These are phyloP conservation scores for Lasiurus cinereus DNA, from an alignment of 2,113 vertebrate species.

Conservation along the genomic window DNA sequence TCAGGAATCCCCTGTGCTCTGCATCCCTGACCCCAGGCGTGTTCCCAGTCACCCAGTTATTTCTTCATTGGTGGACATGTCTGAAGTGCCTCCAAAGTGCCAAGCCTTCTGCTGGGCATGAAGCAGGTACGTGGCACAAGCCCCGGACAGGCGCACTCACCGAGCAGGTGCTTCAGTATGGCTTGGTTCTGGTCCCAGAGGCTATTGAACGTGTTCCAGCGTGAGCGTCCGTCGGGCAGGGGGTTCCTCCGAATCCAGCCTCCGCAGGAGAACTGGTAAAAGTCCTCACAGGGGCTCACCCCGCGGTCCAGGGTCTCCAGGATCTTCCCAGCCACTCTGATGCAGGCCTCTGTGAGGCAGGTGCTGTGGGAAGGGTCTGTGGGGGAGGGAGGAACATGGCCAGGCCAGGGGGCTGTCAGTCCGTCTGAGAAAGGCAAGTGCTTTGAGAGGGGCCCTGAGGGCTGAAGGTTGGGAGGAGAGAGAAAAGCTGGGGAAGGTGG, in stretches of 20 bases:
- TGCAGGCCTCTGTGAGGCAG: conserved; percentile 95
- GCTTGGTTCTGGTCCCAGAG: conserved; percentile 99
- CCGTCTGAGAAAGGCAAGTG: conserved; percentile 16
- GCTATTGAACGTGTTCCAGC: conserved; percentile 99
- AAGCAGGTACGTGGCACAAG: not conserved
- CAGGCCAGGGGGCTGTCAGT: not conserved
- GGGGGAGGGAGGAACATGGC: conserved; percentile 43
- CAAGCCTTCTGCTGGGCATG: not conserved
- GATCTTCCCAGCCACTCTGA: conserved; percentile 96
- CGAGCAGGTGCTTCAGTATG: conserved; percentile 96
- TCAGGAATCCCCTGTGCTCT: not conserved
- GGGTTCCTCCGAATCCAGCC: conserved; percentile 98
- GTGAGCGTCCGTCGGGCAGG: conserved; percentile 94
- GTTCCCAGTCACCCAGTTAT: not conserved
- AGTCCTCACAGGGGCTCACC: conserved; percentile 95
- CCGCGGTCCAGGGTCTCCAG: conserved; percentile 94
- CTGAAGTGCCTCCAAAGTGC: not conserved
- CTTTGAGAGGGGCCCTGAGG: not conserved
- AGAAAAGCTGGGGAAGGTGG: conserved; percentile 33
- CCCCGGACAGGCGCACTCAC: conserved; percentile 84
- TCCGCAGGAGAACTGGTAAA: conserved; percentile 97
- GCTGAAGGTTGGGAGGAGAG: not conserved
- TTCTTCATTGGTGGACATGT: not conserved
- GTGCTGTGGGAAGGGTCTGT: conserved; percentile 91
- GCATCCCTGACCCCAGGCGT: not conserved